These are phyloP conservation scores for Perodicticus potto DNA, from an alignment of 2,797 vertebrate species.

Conservation along the genomic window DNA sequence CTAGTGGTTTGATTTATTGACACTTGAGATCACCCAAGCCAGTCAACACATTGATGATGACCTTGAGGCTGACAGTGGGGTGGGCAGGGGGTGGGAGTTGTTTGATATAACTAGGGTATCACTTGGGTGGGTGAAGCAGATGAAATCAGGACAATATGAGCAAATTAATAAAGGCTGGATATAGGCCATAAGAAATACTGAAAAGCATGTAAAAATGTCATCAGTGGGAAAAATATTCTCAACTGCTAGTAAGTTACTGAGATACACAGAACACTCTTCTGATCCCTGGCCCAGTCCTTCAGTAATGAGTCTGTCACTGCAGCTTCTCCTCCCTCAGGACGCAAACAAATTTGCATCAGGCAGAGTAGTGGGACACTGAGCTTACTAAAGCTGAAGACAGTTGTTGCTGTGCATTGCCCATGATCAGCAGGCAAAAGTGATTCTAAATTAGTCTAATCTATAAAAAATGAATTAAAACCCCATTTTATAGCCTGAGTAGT, in stretches of 20 bases:
- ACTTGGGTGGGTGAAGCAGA: neutral
- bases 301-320: neutral
- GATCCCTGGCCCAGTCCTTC: neutral
- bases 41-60: neutral
- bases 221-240: neutral
- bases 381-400: neutral
- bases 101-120: neutral
- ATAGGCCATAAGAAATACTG: neutral
- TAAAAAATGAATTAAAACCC: neutral
- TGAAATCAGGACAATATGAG: slow-evolving; percentile 1
- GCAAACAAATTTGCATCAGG: neutral
- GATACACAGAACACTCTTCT: neutral
- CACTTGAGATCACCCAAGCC: neutral
- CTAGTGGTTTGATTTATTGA: neutral
- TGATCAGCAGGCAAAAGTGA: neutral
- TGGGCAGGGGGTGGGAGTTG: too few relatives aligned
- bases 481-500: neutral
- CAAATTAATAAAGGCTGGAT: neutral
- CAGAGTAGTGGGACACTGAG: neutral
- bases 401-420: neutral
- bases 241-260: neutral
- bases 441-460: neutral
- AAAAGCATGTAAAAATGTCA: neutral
- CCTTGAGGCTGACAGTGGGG: neutral
- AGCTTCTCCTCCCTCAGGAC: neutral